Evolutionary conservation across 2,113 vertebrate species (phyloP), one percentile per base, ranked within the genome.

Genomic region (Bubo bubo): DNA sequence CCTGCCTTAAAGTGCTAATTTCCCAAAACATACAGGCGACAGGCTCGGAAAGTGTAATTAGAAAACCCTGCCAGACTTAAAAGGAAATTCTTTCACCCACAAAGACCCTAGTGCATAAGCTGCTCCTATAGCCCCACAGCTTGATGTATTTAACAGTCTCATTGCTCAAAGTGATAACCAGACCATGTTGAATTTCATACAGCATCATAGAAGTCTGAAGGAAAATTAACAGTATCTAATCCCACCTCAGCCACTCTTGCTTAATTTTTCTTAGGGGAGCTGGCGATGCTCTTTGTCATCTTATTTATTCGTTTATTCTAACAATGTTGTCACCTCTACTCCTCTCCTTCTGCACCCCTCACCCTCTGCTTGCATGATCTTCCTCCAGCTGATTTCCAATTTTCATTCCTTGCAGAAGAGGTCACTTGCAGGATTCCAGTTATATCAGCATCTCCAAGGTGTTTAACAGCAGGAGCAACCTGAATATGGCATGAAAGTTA

Each of bases 401-500:
- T 93, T 80, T 52, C 32, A 28, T 41, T 79, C 75, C 55, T 77
- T 56, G 30, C 24, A 45, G 39, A 80, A 63, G 75, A 79, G 75
- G 66, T 91, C 60, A 53, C 59, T 95, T 55, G 47, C 60, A 32
- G n/a, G 30, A 39, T 74, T 82, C 52, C 39, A 45, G 55, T 35
- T 86, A 26, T 47, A 74, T 80, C 82, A 93, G 59, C 75, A 88
- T 52, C 68, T 74, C 79, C 75, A 71, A 88, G 59, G 75, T 77
- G 72, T 86, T 83, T 73, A 83, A 73, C 82, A 96, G 82, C 79
- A 93, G 85, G 64, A 97, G 55, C 10, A 67, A 52, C 30, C 47
- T 52, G 76, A 60, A 59, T 59, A 17, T 34, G 64, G n/a, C 76
- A 39, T 52, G 43, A 22, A 92, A 83, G 64, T 79, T 93, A 91